A percentile compares a stretch with the other conserved stretches of the same genome.
Evolutionary conservation across 2,797 vertebrate species (phyloP).

Genomic region (Labroides dimidiatus): DNA sequence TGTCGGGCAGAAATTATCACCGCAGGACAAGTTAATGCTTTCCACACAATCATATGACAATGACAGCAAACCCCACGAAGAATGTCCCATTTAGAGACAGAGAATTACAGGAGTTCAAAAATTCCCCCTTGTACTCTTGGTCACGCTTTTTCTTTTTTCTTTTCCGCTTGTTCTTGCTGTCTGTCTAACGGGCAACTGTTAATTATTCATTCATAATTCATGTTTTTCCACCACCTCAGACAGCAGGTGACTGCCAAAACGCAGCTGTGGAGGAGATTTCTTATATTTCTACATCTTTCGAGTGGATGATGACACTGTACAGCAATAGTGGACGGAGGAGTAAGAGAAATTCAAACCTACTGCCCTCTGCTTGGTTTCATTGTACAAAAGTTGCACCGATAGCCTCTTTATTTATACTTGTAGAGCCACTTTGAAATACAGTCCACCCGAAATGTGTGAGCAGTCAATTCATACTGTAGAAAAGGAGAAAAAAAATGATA

Average conservation of each 20-base stretch:
- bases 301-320: constrained; percentile 77
- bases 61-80: constrained; percentile 63
- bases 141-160: constrained; percentile 50
- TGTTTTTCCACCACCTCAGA: constrained; percentile 55
- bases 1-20: constrained; percentile 86
- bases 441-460: constrained; percentile 74
- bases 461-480: constrained; percentile 68
- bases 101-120: constrained; percentile 62
- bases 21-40: constrained; percentile 85
- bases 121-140: constrained; percentile 57
- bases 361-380: constrained; percentile 68
- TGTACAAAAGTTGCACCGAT: constrained; percentile 65
- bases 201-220: constrained; percentile 77
- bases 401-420: constrained; percentile 72
- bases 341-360: constrained; percentile 46
- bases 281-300: constrained; percentile 63
- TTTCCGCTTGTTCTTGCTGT: constrained; percentile 42
- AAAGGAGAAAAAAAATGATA: constrained; percentile 52
- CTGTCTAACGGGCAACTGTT: constrained; percentile 66
- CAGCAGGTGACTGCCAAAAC: constrained; percentile 71
- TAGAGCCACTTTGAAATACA: constrained; percentile 76
- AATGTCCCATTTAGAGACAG: constrained; percentile 57
- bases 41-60: constrained; percentile 73
- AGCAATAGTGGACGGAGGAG: constrained; percentile 66
- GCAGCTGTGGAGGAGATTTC: constrained; percentile 59